Percentiles rank a stretch among this genome's conserved stretches.
phyloP scores from a whole-genome alignment of 2,113 vertebrate species.

The Hippolais icterina region DNA sequence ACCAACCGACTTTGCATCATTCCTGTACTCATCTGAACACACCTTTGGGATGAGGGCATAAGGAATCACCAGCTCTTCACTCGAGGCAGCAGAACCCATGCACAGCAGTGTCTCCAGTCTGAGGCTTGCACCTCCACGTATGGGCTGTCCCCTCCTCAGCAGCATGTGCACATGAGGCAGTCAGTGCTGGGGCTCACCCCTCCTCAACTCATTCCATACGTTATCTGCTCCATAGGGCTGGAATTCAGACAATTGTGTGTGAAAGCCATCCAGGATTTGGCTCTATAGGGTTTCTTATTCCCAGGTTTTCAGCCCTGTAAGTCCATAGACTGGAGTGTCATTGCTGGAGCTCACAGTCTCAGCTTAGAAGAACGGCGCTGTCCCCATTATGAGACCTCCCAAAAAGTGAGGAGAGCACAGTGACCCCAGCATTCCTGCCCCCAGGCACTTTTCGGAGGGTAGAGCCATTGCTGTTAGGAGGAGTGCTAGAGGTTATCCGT shows the following conservation, averaged over 20 bases:
- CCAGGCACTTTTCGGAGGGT: background rate
- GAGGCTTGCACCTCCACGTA: background rate
- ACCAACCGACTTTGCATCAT: background rate
- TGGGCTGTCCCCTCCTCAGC: background rate
- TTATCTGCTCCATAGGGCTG: background rate
- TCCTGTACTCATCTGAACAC: background rate
- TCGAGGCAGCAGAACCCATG: background rate
- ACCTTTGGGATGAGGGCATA: background rate
- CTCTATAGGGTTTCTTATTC: background rate
- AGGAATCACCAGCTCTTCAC: background rate
- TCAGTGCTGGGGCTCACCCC: background rate
- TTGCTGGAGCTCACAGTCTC: background rate
- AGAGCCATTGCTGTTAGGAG: background rate
- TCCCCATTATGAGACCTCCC: background rate
- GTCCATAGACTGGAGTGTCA: background rate
- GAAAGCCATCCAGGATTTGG: background rate
- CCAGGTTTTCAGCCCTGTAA: background rate
- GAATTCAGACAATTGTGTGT: accelerated
- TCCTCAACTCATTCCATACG: background rate
- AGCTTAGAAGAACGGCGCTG: accelerated
- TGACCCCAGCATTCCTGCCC: background rate
- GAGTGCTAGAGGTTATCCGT: accelerated
- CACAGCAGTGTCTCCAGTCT: background rate
- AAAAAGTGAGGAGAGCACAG: accelerated
- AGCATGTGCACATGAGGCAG: accelerated